These are phyloP conservation scores for Emydoidea blandingii DNA, from an alignment of 2,797 vertebrate species.

Conservation along the genomic window DNA sequence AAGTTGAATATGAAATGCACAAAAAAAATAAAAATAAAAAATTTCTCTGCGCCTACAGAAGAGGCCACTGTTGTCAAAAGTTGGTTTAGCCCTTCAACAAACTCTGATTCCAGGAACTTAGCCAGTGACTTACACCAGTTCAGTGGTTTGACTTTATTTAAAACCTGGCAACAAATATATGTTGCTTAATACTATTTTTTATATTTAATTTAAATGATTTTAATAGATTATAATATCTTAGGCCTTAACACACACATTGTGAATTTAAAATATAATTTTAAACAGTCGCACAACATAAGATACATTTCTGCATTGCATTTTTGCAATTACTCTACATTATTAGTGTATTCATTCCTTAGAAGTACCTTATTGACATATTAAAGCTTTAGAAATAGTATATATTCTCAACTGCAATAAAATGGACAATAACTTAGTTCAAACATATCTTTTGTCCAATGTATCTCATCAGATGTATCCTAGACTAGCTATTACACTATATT, in stretches of 20 bases:
- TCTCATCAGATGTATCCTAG: neutral
- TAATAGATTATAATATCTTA: neutral
- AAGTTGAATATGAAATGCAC: too few relatives aligned
- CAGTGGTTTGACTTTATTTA: neutral
- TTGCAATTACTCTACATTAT: neutral
- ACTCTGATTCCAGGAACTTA: neutral
- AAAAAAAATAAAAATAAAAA: too few relatives aligned
- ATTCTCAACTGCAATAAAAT: neutral
- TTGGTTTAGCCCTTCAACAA: neutral
- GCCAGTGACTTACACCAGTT: neutral
- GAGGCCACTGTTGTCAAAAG: neutral
- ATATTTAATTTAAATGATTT: neutral
- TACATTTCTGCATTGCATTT: neutral
- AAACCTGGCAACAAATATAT: neutral
- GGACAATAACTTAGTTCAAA: neutral
- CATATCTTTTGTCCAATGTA: neutral
- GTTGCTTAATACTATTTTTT: neutral
- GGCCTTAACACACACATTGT: neutral
- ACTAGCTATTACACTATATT: rapidly evolving
- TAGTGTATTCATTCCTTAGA: neutral
- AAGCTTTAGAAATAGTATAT: neutral
- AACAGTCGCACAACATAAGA: neutral
- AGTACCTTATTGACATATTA: neutral
- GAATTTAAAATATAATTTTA: neutral
- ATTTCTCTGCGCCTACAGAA: neutral